Evolutionary conservation across 2,888 invertebrate species (phyloP), one percentile per base, ranked within the genome.

Genomic region (Aleiodes testaceus): DNA sequence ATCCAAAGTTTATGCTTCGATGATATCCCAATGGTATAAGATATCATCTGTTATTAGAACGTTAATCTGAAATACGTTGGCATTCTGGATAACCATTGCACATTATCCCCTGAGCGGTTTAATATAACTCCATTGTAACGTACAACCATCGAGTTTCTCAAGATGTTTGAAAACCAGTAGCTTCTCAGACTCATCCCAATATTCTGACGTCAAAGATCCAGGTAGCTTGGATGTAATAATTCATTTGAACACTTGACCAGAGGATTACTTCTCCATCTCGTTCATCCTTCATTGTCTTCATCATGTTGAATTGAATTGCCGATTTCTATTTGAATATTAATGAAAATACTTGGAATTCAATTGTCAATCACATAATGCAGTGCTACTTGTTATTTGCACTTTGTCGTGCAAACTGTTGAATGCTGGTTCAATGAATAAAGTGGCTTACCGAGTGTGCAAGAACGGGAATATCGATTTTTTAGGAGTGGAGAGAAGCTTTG

Each of bases 41-140:
- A 82, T 82, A 84, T 83, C 82, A 82, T 83, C 80, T 79, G 78
- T 81, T 83, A 82, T 83, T 84, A 83, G 79, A 73, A 77, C 73
- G 79, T 82, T 84, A 81, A 83, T 82, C 81, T 78, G 77, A 80
- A 82, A 82, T 82, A 81, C 76, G 79, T 78, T 79, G 76, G 78
- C 74, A 74, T 74, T 70, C 78, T 73, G 74, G 74, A 77, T 78
- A 77, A 20, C 78, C 76, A 78, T 80, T 79, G 79, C 79, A 79
- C 80, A 81, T 80, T 81, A 80, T 77, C 76, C 36, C 76, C 68
- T 77, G 76, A 77, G 74, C 67, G 71, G 61, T 72, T 72, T 61
- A 12, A 49, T 59, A 63, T 70, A 49, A 63, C 61, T 47, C 66
- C 50, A 53, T 20, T 44, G 64, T 44, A 66, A 70, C 64, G 16